These are phyloP conservation scores for Cosmorhoe ocellata DNA, from an alignment of 2,888 invertebrate genomes.

Conservation along the genomic window DNA sequence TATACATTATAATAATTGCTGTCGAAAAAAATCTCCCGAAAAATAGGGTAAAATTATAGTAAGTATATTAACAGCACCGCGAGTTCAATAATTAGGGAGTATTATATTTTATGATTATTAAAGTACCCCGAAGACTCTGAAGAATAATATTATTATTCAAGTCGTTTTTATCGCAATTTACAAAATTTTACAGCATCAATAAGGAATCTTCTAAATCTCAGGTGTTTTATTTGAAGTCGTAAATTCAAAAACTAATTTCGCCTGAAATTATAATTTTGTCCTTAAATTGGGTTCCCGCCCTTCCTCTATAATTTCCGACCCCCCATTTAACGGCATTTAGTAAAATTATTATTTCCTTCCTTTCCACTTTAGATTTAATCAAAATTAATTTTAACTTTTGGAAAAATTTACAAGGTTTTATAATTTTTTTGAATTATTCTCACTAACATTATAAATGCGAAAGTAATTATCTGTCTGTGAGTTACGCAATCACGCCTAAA, in stretches of 20 bases:
- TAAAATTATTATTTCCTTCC: conserved; percentile 19
- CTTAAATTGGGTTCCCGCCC: conserved; percentile 24
- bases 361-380: conserved; percentile 15
- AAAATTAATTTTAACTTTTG: no score
- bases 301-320: conserved; percentile 20
- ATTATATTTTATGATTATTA: background rate
- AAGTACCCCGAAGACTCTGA: background rate
- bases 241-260: conserved; percentile 35
- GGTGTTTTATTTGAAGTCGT: conserved; percentile 31
- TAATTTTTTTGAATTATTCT: no score
- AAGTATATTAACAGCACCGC: no score
- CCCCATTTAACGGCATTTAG: conserved; percentile 20
- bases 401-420: conserved; percentile 6
- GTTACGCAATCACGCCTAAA: no score
- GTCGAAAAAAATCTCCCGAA: no score
- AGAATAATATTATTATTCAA: background rate
- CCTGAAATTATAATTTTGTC: conserved; percentile 29
- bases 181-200: conserved; percentile 3
- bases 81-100: no score
- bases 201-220: conserved; percentile 17
- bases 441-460: no score
- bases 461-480: no score
- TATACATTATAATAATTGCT: no score
- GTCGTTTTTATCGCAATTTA: background rate
- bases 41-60: no score